Evolutionary conservation across 2,888 invertebrate species (phyloP), one percentile per base, ranked within the genome.

Genomic region (Mimas tiliae): DNA sequence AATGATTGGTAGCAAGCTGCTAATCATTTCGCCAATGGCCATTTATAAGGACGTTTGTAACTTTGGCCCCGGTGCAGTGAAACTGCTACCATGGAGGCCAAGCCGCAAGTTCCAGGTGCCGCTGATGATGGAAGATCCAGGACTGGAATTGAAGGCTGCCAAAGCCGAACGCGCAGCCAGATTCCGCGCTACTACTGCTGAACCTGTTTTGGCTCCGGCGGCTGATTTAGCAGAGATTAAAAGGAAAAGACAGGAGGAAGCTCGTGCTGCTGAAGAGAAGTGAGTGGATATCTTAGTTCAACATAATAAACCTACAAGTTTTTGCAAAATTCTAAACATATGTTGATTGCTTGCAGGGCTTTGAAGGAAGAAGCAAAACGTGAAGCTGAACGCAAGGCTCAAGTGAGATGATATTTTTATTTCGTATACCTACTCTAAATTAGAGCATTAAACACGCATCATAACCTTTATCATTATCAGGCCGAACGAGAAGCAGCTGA

Each of bases 81-180:
- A 95, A 81, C 94, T 96, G 92, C 94, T 95, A 73, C 95, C 96
- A 74, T 94, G 94, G 86, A 95, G 96, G 81, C 95, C 96, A 79
- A 95, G 95, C 82, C 94, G 96, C 84, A 95, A 95, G 86, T 96
- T 96, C 90, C 94, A 95, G 84, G 92, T 92, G 69, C 94, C 94
- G 66, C 87, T 93, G 77, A 85, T 87, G 65, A 89, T 95, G 85
- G 95, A 95, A 72, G 95, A 95, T 77, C 94, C 94, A 16, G 91
- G 88, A 67, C 81, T 93, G 69, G 95, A 96, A 77, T 84, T 95
- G 70, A 95, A 95, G 77, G 95, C 95, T 62, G 94, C 95, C 65
- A 94, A 95, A 81, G 95, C 95, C 6, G 94, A 95, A 3, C 94
- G 96, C 16, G 89, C 93, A 71, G 95, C 95, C 65, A 94, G 95